Base-by-base conservation (phyloP, 2,888 invertebrate genomes). In the Thereva unica region DNA sequence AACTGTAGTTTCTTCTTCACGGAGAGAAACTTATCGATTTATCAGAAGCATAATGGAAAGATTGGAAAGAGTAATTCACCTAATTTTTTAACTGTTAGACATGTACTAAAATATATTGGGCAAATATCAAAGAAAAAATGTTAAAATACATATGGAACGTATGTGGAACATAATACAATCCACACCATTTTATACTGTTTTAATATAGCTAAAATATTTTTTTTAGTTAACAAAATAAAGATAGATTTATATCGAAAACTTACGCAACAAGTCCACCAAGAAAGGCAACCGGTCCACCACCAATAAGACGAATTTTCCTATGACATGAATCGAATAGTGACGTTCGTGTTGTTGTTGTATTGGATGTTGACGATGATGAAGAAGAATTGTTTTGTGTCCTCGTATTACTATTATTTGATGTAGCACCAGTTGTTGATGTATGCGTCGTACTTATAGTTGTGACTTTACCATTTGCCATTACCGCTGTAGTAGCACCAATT, bases 301-400 rank as follows among this genome's bases (percentile, higher is more conserved):
- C 87, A 78, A 88, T 87, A 76, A 88, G 84, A 73, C 89, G 84
- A 76, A 89, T 88, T 83, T 88, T 88, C 78, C 87, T 84, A 81
- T 89, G 89, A 79, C 89, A 89, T 75, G 88, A 87, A 82, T 88
- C 88, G 79, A 89, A 86, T 54, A 89, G 83, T 71, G 88, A 88
- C 71, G 85, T 84, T 71, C 87, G 82, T 72, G 87, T 83, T 76
- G 83, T 80, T 71, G 82, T 80, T 76, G 81, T 80, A 76, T 84
- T 76, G 68, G 78, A 75, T 72, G 78, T 77, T 68, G 72, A 44
- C 54, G 67, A 41, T 65, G 69, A 34, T 59, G 59, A 54, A 72
- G 71, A 41, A 52, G 41, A 23, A 23, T 23, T 23, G 23, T 23
- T 23, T 23, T 23, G 50, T 34, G 50, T 50, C 40, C 61, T 50